Percentiles rank a stretch among this genome's conserved stretches.
phyloP scores from a whole-genome alignment of 2,113 vertebrate species.

The Butorides virescens region DNA sequence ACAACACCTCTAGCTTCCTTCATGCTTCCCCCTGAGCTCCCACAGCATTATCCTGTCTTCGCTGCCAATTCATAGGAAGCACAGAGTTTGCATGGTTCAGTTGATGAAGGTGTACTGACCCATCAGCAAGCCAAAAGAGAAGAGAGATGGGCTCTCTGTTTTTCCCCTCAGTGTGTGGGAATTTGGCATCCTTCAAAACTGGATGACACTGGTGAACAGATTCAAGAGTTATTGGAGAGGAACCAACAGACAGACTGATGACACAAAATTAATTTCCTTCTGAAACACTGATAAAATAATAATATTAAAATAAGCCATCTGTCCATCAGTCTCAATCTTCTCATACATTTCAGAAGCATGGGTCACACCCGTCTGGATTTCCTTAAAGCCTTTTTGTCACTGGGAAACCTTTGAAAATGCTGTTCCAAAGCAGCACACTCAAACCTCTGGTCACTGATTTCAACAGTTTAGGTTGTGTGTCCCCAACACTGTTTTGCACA shows the following conservation, averaged over 20 bases:
- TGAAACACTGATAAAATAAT: constrained; percentile 26
- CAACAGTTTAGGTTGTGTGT: neutral
- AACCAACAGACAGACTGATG: neutral
- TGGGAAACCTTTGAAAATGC: neutral
- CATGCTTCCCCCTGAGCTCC: neutral
- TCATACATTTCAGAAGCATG: neutral
- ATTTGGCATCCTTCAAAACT: neutral
- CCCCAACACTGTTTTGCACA: neutral
- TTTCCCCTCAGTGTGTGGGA: neutral
- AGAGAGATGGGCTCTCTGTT: neutral
- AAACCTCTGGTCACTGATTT: neutral
- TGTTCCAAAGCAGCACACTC: neutral
- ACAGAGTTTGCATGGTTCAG: neutral
- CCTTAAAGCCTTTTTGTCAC: neutral
- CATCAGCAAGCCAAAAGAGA: neutral
- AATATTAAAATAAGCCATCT: neutral
- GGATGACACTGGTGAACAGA: neutral
- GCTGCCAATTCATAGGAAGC: neutral
- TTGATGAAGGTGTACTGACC: neutral
- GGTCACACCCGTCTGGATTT: neutral
- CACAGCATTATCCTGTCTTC: neutral
- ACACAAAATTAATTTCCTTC: neutral
- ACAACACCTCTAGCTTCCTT: neutral
- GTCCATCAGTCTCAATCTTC: neutral
- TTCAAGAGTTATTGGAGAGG: neutral